Base-by-base conservation (phyloP, 2,888 invertebrate species). In the Caenorhabditis sp. region DNA sequence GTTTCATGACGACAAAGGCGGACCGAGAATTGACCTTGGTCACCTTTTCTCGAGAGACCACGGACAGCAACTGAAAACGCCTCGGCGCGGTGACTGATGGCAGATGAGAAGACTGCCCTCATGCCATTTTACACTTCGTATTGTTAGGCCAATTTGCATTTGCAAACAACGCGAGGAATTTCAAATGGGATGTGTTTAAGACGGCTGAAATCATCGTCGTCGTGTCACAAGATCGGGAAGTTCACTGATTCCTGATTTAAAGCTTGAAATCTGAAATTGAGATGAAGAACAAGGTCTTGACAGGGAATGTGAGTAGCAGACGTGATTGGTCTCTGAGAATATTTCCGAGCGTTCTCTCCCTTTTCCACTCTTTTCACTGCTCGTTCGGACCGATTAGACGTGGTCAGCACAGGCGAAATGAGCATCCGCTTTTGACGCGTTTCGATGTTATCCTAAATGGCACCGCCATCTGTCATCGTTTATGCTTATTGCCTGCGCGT, bases 241-340 rank as follows among this genome's bases (percentile, higher is more conserved):
- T 30, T 30, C n/a, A n/a, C n/a, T n/a, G n/a, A n/a, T n/a, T n/a
- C n/a, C n/a, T n/a, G n/a, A n/a, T n/a, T n/a, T n/a, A n/a, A n/a
- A n/a, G n/a, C n/a, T n/a, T n/a, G n/a, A n/a, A n/a, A n/a, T n/a
- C n/a, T n/a, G n/a, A n/a, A n/a, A n/a, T n/a, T n/a, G n/a, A n/a
- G 22, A 24, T 32, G 32, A 55, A 35, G 30, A 24, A 17, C 20
- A 13, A 80, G 80, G 79, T 83, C 79, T 62, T 78, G 78, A 78
- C 79, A 79, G 82, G 83, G 80, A n/a, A n/a, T n/a, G n/a, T n/a
- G n/a, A n/a, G n/a, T n/a, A n/a, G n/a, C n/a, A 32, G 32, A 32
- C 32, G 9, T 32, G 6, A 6, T 32, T 9, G 32, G 7, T 32
- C 32, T 9, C 32, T 32, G 7, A 8, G 30, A 30, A 9, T 30